Conservation (phyloP, 2,113 vertebrate species). For the Montifringilla adamsi region DNA sequence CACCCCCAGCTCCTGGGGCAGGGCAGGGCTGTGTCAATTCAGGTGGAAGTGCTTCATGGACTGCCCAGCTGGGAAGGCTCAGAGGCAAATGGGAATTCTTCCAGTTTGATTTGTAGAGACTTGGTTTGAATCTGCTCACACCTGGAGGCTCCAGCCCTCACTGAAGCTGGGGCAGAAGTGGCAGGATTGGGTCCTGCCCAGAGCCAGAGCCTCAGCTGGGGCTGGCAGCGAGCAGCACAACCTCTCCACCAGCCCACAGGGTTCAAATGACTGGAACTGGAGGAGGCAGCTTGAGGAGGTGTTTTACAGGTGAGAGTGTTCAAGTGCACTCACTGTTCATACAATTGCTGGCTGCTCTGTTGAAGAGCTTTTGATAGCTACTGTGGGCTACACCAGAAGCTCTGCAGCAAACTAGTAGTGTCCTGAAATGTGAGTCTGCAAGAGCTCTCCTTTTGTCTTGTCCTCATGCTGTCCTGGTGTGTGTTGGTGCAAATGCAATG, state of each 20-base stretch:
- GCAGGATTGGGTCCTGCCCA: background rate
- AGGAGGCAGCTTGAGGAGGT: background rate
- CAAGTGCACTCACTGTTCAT: background rate
- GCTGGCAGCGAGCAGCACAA: accelerated
- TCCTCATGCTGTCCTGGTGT: background rate
- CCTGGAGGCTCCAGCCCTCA: background rate
- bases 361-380: background rate
- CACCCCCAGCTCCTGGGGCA: background rate
- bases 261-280: background rate
- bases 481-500: background rate
- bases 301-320: background rate
- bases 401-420: background rate
- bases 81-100: background rate
- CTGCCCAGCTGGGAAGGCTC: background rate
- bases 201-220: background rate
- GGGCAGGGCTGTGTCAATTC: too few species aligned
- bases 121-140: background rate
- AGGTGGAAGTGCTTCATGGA: background rate
- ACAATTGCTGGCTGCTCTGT: background rate
- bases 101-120: background rate
- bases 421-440: background rate
- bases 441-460: background rate
- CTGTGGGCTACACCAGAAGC: background rate
- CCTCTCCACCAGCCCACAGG: background rate
- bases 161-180: background rate